Percentiles rank a stretch among this genome's conserved stretches.
Evolutionary conservation across 2,113 vertebrate species (phyloP).

Genomic region (Camelus dromedarius): DNA sequence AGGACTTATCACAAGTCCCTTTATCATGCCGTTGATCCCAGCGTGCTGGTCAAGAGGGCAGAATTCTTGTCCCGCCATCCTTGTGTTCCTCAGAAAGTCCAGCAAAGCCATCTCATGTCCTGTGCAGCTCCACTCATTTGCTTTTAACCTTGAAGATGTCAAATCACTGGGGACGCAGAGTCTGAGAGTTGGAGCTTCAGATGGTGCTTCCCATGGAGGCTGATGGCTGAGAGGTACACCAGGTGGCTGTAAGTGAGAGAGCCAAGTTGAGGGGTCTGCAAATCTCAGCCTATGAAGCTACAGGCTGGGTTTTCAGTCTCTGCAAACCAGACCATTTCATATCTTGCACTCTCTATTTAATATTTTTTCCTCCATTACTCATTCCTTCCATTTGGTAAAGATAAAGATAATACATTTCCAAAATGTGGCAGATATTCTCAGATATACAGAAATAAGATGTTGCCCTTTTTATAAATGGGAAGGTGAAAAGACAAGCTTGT

Average conservation of each 20-base stretch:
- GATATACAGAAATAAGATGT: not conserved
- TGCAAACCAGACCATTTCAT: not conserved
- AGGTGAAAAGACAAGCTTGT: conserved; percentile 1
- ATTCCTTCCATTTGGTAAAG: not conserved
- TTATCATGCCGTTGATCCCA: not conserved
- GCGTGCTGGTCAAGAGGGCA: not conserved
- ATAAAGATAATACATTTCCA: not conserved
- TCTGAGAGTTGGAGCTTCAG: not conserved
- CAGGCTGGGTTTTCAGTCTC: not conserved
- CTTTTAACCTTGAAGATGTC: not conserved
- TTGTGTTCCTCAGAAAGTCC: not conserved
- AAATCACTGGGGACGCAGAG: not conserved
- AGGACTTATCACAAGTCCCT: not conserved
- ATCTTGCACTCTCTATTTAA: not conserved
- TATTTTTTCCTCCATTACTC: not conserved
- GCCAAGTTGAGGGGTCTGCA: not conserved
- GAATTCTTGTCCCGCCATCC: not conserved
- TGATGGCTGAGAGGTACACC: not conserved
- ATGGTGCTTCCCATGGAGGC: not conserved
- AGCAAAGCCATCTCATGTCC: not conserved
- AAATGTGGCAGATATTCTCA: not conserved
- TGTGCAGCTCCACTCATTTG: not conserved
- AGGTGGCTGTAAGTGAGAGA: not conserved
- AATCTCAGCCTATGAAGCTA: not conserved
- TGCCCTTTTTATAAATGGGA: not conserved